phyloP scores from a whole-genome alignment of 2,113 vertebrate genomes.

The Tor tambroides region DNA sequence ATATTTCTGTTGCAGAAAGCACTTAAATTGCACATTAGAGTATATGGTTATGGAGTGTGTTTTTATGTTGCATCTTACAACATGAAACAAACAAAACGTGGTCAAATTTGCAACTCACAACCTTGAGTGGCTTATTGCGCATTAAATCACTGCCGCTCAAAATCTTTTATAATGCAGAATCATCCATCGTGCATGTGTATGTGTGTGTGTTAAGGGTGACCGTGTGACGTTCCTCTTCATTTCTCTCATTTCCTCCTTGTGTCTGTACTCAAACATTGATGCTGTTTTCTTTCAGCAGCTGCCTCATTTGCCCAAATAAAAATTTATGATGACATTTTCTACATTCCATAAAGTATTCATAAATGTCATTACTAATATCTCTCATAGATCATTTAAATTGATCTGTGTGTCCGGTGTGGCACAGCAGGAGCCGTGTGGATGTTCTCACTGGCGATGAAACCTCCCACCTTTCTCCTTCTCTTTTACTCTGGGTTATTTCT shows the following conservation, averaged over 20 bases:
- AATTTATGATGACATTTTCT: conserved; percentile 79
- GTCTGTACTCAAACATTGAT: conserved; percentile 74
- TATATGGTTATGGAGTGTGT: not conserved
- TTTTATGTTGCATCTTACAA: not conserved
- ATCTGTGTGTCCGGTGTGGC: conserved; percentile 73
- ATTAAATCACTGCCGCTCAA: not conserved
- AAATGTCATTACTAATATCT: conserved; percentile 82
- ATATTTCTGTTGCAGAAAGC: not conserved
- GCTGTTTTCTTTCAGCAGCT: conserved; percentile 80
- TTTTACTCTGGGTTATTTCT: not conserved
- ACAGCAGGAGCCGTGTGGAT: conserved; percentile 51
- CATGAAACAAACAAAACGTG: not conserved
- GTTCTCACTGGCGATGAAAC: conserved; percentile 17
- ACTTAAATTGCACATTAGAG: not conserved
- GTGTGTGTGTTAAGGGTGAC: conserved; percentile 33
- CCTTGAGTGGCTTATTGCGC: not conserved
- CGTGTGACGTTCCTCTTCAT: not conserved
- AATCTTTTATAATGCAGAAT: not conserved
- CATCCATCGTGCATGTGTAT: not conserved
- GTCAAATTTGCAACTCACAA: not conserved
- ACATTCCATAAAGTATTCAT: conserved; percentile 81
- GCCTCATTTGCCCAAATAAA: conserved; percentile 78
- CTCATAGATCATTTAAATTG: conserved; percentile 81
- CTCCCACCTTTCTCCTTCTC: not conserved
- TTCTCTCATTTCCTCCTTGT: not conserved